These are phyloP conservation scores for Ptychadena robeensis DNA, from an alignment of 2,797 vertebrate genomes.

Conservation along the genomic window DNA sequence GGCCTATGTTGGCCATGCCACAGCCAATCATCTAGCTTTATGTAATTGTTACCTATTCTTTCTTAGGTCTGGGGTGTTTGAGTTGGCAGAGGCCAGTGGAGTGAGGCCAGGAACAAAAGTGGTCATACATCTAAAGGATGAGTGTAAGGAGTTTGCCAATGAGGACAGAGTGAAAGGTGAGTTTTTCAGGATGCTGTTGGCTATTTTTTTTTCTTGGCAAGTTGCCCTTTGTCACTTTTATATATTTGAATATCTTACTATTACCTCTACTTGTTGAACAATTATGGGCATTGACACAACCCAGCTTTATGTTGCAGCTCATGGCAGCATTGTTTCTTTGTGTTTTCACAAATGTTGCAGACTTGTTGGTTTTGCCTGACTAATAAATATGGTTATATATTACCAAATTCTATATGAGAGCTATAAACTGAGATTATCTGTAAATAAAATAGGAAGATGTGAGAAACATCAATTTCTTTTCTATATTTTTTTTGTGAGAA, in stretches of 20 bases:
- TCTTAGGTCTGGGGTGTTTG: slow-evolving; percentile 90
- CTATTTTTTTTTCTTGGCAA: too few relatives aligned
- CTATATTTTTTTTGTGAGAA: not conserved
- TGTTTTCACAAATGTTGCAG: not conserved
- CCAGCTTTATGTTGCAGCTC: not conserved
- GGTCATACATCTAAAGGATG: slow-evolving; percentile 89
- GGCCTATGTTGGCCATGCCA: not conserved
- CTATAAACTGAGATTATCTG: not conserved
- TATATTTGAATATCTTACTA: too few relatives aligned
- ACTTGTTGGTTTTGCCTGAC: not conserved
- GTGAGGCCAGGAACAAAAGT: slow-evolving; percentile 93
- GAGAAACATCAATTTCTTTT: not conserved
- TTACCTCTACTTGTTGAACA: too few relatives aligned
- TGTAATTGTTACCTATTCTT: not conserved
- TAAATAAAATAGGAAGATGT: not conserved
- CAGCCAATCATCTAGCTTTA: not conserved
- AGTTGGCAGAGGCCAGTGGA: slow-evolving; percentile 89
- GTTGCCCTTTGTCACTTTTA: too few relatives aligned
- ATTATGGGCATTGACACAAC: too few relatives aligned
- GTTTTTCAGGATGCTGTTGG: slow-evolving; percentile 3
- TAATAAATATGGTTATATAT: not conserved
- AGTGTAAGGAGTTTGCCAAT: slow-evolving; percentile 89
- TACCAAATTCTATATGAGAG: not conserved
- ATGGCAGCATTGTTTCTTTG: too few relatives aligned
- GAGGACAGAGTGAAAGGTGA: slow-evolving; percentile 91